Evolutionary conservation across 1,140 invertebrate genomes (phyloP).

Genomic region (Vanessa atalanta): DNA sequence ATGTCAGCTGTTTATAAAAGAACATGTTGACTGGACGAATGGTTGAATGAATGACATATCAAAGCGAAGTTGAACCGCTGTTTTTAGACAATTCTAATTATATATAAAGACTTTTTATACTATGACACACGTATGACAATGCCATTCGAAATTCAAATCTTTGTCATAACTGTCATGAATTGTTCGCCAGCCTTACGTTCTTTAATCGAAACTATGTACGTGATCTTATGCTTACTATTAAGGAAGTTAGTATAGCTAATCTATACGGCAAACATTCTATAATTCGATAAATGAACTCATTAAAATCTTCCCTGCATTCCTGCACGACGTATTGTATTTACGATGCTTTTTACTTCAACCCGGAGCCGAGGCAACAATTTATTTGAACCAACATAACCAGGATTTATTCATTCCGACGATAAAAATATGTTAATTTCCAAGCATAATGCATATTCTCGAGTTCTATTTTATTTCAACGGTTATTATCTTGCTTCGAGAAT

Average conservation of each 20-base stretch:
- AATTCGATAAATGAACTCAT: constrained; percentile 7
- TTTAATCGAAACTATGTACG: too few relatives aligned
- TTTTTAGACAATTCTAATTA: too few relatives aligned
- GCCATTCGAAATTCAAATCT: too few relatives aligned
- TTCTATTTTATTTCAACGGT: constrained; percentile 31
- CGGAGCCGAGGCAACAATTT: constrained; percentile 23
- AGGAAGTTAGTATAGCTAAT: background rate
- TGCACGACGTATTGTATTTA: constrained; percentile 12
- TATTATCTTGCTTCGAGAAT: constrained; percentile 29
- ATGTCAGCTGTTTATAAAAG: too few relatives aligned
- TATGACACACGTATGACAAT: too few relatives aligned
- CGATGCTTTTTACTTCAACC: constrained; percentile 23
- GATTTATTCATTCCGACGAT: constrained; percentile 35
- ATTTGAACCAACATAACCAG: constrained; percentile 34
- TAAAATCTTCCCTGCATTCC: constrained; percentile 2
- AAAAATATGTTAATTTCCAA: constrained; percentile 37
- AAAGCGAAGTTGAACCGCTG: too few relatives aligned
- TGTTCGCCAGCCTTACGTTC: too few relatives aligned
- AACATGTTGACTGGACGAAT: too few relatives aligned
- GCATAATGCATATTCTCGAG: constrained; percentile 28
- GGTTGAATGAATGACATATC: too few relatives aligned
- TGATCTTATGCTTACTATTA: too few relatives aligned
- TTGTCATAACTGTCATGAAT: too few relatives aligned
- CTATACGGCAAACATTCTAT: background rate
- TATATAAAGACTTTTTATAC: too few relatives aligned